Conservation (phyloP, 2,888 invertebrate genomes). For the Scrobipalpa atriplicella region DNA sequence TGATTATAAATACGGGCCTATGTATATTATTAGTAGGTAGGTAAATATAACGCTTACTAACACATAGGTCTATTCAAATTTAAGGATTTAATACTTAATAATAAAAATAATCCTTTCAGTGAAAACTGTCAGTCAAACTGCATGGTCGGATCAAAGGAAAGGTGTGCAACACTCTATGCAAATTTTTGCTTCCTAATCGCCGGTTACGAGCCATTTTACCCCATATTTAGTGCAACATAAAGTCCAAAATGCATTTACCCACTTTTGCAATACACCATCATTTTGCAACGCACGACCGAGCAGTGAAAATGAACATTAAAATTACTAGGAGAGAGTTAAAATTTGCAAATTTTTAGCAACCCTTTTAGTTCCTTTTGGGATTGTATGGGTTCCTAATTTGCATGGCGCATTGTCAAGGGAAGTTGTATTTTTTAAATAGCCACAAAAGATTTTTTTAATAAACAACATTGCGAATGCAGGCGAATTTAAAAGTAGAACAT, state of each 20-base stretch:
- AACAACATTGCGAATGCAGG: conserved; percentile 72
- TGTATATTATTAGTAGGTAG: too few species aligned
- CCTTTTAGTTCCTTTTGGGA: conserved; percentile 45
- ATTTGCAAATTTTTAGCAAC: conserved; percentile 40
- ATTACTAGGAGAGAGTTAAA: conserved; percentile 47
- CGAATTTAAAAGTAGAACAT: conserved; percentile 74
- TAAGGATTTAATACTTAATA: conserved; percentile 39
- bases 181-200: conserved; percentile 59
- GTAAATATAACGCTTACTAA: not conserved
- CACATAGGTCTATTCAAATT: not conserved
- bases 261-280: conserved; percentile 54
- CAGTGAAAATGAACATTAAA: conserved; percentile 49
- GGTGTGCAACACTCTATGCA: conserved; percentile 76
- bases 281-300: conserved; percentile 45
- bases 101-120: conserved; percentile 45
- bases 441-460: conserved; percentile 81
- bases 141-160: conserved; percentile 75
- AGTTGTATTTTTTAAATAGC: conserved; percentile 78
- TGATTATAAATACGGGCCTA: too few species aligned
- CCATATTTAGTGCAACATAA: conserved; percentile 30
- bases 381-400: conserved; percentile 68
- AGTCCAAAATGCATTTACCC: conserved; percentile 37
- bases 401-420: conserved; percentile 77
- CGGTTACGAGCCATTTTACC: conserved; percentile 32
- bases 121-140: conserved; percentile 75